These are phyloP conservation scores for Taenaris catops DNA, from an alignment of 2,888 invertebrate species.

Conservation along the genomic window DNA sequence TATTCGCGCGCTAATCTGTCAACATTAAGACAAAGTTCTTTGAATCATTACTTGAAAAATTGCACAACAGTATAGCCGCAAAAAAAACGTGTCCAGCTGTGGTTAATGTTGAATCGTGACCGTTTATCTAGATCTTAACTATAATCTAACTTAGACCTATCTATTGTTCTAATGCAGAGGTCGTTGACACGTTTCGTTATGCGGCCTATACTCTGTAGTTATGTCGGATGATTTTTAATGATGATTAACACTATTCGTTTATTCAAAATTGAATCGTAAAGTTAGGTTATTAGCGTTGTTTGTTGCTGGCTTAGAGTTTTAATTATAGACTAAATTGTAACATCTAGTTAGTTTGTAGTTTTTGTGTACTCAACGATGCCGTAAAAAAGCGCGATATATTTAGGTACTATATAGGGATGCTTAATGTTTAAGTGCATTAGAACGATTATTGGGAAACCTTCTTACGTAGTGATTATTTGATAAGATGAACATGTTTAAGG, in stretches of 20 bases:
- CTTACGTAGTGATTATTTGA: too few relatives aligned
- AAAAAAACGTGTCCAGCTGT: slow-evolving; percentile 25
- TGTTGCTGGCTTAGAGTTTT: background rate
- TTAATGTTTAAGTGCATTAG: too few relatives aligned
- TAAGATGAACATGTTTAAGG: too few relatives aligned
- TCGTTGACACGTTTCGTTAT: slow-evolving; percentile 19
- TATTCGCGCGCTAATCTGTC: too few relatives aligned
- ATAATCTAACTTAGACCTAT: slow-evolving; percentile 25
- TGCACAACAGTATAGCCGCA: too few relatives aligned
- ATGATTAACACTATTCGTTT: background rate
- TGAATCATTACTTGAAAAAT: too few relatives aligned
- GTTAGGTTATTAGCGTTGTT: background rate
- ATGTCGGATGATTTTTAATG: slow-evolving; percentile 7
- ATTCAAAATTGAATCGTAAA: slow-evolving; percentile 1
- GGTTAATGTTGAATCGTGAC: slow-evolving; percentile 30
- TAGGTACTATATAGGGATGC: too few relatives aligned
- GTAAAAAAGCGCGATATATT: background rate
- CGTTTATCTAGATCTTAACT: slow-evolving; percentile 28
- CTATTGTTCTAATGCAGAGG: slow-evolving; percentile 29
- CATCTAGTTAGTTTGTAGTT: slow-evolving; percentile 4
- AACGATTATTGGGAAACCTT: too few relatives aligned
- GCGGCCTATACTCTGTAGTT: slow-evolving; percentile 1
- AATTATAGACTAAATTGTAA: slow-evolving; percentile 4
- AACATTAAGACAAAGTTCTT: too few relatives aligned
- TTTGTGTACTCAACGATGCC: slow-evolving; percentile 1